Evolutionary conservation across 2,797 vertebrate species (phyloP), one percentile per base, ranked within the genome.

Genomic region (Sebastes itinus): DNA sequence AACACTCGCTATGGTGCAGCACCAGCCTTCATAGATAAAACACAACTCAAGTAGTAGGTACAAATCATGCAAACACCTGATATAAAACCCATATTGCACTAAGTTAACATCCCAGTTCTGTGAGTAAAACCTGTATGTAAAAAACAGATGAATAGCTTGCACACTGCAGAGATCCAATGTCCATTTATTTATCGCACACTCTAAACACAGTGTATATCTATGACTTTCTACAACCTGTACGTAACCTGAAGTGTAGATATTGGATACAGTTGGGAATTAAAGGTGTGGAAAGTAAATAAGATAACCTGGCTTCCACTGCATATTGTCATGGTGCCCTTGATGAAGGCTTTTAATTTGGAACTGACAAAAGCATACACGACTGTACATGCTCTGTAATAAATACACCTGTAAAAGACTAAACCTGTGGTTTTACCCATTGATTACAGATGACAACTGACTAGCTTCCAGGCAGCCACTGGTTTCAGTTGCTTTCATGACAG

Each of bases 1-100:
- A 99, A 85, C 99, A 99, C 80, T 97, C 96, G 5, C 94, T 95
- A 58, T 94, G 92, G 82, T 97, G 96, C 81, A 95, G 91, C 56
- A 97, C 94, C 81, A 96, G 82, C 84, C 96, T 97, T 83, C 16
- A 76, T 2, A 69, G 58, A 81, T n/a, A 72, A 84, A 82, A 83
- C 58, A 87, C 11, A 83, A 62, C 2, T 72, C 4, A 75, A 38
- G 54, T 33, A 58, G 20, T 13, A 74, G 3, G 6, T 46, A 72
- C 8, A 82, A 13, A 58, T 58, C 27, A 62, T 73, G 13, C n/a
- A 60, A 82, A 66, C 28, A 62, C 12, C 14, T 63, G 42, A 72
- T 16, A 22, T 27, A 30, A 65, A 73, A 67, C 11, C 6, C 11
- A 23, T 18, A 60, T 8, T 27, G 12, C 4, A 62, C 7, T 12